A percentile compares a stretch with the other conserved stretches of the same genome.
phyloP scores from a whole-genome alignment of 1,140 invertebrate species.

The Trichonephila inaurata region DNA sequence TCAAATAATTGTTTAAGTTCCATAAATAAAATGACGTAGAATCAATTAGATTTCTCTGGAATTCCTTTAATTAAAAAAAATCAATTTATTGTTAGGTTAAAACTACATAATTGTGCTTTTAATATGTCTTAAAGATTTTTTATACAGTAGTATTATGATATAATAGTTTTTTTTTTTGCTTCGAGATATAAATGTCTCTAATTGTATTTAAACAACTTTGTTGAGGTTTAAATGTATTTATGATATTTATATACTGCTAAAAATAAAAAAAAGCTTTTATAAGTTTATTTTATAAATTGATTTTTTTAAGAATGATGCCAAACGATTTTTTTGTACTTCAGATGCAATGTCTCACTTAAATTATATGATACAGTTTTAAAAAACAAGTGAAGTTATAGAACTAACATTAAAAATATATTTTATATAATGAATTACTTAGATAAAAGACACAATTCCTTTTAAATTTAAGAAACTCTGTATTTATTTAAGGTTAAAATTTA shows the following conservation, averaged over 20 bases:
- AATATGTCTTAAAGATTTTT: not conserved
- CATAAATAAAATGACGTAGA: not conserved
- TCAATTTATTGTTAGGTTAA: not conserved
- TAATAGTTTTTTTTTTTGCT: not conserved
- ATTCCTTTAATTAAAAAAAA: conserved; percentile 1
- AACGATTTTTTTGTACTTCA: too few relatives aligned
- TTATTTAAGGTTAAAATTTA: too few relatives aligned
- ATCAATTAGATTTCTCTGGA: not conserved
- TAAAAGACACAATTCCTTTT: too few relatives aligned
- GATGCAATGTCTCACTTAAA: too few relatives aligned
- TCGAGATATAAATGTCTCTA: not conserved
- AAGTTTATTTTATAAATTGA: too few relatives aligned
- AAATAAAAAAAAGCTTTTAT: too few relatives aligned
- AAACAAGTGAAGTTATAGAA: too few relatives aligned
- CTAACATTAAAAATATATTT: too few relatives aligned
- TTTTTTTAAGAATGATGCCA: too few relatives aligned
- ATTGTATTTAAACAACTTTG: not conserved
- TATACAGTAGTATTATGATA: not conserved
- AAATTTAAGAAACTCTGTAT: too few relatives aligned
- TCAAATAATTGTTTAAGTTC: not conserved
- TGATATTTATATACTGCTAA: not conserved
- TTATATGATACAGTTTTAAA: too few relatives aligned
- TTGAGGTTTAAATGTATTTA: not conserved
- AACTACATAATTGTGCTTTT: not conserved
- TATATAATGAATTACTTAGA: too few relatives aligned